These are phyloP conservation scores for Psittacara wagleri DNA, from an alignment of 2,113 vertebrate genomes.

Conservation along the genomic window DNA sequence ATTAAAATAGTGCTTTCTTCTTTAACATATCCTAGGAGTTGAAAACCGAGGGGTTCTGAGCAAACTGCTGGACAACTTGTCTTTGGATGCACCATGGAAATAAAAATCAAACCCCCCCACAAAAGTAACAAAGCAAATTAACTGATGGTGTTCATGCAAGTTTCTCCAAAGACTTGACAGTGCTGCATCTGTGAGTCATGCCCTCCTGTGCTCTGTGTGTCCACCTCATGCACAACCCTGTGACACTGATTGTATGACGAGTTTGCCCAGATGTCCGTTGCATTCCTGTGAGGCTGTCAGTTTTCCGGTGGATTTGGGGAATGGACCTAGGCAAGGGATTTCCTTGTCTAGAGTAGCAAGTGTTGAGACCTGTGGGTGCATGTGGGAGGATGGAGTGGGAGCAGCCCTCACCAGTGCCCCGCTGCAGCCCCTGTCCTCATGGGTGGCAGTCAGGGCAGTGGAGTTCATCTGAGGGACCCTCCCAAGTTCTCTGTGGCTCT, in stretches of 20 bases:
- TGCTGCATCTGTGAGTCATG: conserved; percentile 73
- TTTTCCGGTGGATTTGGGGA: conserved; percentile 23
- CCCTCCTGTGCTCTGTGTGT: conserved; percentile 72
- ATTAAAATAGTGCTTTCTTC: conserved; percentile 80
- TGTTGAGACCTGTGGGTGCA: neutral
- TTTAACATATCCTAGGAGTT: conserved; percentile 74
- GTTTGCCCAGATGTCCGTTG: conserved; percentile 61
- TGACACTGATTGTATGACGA: conserved; percentile 62
- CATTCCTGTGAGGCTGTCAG: conserved; percentile 48
- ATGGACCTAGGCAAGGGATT: conserved; percentile 3
- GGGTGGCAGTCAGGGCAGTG: neutral
- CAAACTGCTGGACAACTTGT: conserved; percentile 76
- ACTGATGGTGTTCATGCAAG: conserved; percentile 70
- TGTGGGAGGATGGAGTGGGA: neutral
- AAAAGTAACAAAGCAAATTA: conserved; percentile 74
- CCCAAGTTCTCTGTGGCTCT: neutral
- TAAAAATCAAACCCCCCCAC: conserved; percentile 71
- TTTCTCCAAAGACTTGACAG: conserved; percentile 74
- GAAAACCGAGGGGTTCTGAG: conserved; percentile 72
- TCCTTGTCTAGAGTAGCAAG: neutral
- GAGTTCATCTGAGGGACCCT: neutral
- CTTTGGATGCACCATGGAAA: conserved; percentile 77
- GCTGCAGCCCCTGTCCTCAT: rapidly evolving
- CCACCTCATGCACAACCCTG: conserved; percentile 59
- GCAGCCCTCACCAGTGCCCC: neutral